Conservation (phyloP, 2,888 invertebrate genomes). For the Ischnus inquisitorius region DNA sequence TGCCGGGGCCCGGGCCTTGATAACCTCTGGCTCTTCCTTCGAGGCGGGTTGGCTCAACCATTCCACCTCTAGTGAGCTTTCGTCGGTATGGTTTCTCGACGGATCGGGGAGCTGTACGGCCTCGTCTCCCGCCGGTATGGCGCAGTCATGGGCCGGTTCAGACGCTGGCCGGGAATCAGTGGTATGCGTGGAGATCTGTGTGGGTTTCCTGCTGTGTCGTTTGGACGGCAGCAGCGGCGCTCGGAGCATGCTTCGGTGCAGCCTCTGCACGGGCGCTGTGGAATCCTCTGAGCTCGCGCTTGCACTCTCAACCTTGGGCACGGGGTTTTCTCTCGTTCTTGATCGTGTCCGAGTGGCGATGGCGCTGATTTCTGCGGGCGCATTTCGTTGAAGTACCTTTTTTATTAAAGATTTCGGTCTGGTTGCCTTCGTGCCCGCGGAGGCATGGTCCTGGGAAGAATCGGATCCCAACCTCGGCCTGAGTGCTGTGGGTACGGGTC, state of each 20-base stretch:
- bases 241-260: neutral
- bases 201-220: neutral
- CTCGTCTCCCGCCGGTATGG: neutral
- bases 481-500: neutral
- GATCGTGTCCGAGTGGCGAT: neutral
- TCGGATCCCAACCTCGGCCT: neutral
- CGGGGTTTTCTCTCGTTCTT: neutral
- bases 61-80: neutral
- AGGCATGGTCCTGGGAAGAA: neutral
- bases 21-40: neutral
- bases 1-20: neutral
- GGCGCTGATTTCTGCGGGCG: neutral
- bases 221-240: neutral
- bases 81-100: neutral
- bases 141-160: neutral
- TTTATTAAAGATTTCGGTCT: neutral
- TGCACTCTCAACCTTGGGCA: neutral
- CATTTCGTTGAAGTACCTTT: neutral
- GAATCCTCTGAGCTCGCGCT: neutral
- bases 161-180: neutral
- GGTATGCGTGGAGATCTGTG: neutral
- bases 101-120: neutral
- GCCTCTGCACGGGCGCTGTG: neutral
- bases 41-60: neutral
- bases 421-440: neutral